Conservation (phyloP, 2,113 vertebrate species). For the Loxodonta africana region DNA sequence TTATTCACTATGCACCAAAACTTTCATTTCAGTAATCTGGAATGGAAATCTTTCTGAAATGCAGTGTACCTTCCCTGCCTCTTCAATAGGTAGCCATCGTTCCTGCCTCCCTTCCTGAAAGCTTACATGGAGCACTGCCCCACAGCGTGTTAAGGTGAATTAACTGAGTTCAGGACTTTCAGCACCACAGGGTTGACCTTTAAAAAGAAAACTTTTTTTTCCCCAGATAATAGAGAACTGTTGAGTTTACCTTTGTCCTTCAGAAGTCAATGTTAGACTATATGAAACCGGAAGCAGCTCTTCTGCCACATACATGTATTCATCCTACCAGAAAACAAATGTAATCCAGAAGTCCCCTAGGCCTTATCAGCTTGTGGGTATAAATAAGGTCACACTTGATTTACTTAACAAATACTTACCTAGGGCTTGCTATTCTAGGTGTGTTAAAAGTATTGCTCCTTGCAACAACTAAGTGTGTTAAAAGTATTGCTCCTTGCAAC, state of each 20-base stretch:
- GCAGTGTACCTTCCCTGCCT: background rate
- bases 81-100: background rate
- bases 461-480: background rate
- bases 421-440: background rate
- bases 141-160: background rate
- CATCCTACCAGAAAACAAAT: slow-evolving; percentile 3
- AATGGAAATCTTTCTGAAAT: slow-evolving; percentile 22
- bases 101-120: background rate
- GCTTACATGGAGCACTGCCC: background rate
- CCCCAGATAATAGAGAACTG: background rate
- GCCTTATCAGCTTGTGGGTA: background rate
- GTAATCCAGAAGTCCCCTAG: background rate
- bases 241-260: background rate
- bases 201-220: slow-evolving; percentile 37
- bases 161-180: background rate
- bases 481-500: background rate
- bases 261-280: background rate
- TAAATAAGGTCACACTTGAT: slow-evolving; percentile 48
- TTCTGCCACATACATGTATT: background rate
- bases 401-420: slow-evolving; percentile 67
- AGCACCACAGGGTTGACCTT: background rate
- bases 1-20: background rate
- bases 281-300: slow-evolving; percentile 56
- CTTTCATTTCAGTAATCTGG: background rate
- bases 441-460: background rate